A percentile compares a stretch with the other conserved stretches of the same genome.
These are phyloP conservation scores for Coregonus ussuriensis DNA, from an alignment of 2,797 vertebrate genomes.

Conservation along the genomic window DNA sequence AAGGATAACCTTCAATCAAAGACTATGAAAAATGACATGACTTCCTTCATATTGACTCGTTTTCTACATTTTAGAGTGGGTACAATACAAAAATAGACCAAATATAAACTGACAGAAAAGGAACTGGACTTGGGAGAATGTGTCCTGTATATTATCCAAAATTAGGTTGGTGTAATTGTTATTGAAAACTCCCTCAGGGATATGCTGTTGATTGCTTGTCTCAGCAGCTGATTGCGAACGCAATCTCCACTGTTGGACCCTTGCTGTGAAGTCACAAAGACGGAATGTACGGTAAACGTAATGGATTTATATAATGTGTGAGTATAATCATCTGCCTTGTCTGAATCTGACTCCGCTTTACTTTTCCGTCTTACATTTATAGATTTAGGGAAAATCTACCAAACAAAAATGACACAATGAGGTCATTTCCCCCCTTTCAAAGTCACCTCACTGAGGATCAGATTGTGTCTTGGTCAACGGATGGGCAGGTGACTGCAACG, in stretches of 20 bases:
- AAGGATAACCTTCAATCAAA: not conserved
- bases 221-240: conserved; percentile 64
- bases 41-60: not conserved
- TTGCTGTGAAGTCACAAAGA: conserved; percentile 56
- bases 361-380: not conserved
- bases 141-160: conserved; percentile 35
- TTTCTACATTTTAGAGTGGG: not conserved
- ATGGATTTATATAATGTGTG: conserved; percentile 51
- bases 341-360: conserved; percentile 27
- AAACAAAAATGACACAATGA: not conserved
- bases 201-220: conserved; percentile 59
- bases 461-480: too few relatives aligned
- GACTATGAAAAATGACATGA: not conserved
- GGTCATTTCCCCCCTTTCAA: too few relatives aligned
- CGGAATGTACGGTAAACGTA: conserved; percentile 42
- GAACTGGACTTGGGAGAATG: conserved; percentile 10
- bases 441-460: too few relatives aligned
- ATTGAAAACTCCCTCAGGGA: conserved; percentile 50
- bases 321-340: conserved; percentile 21
- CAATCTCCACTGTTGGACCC: conserved; percentile 50
- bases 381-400: not conserved
- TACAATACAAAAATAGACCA: conserved; percentile 29
- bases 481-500: too few relatives aligned
- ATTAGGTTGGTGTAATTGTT: conserved; percentile 51
- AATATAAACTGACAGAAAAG: conserved; percentile 36